These are phyloP conservation scores for Mythimna vitellina DNA, from an alignment of 2,888 invertebrate genomes.

Conservation along the genomic window DNA sequence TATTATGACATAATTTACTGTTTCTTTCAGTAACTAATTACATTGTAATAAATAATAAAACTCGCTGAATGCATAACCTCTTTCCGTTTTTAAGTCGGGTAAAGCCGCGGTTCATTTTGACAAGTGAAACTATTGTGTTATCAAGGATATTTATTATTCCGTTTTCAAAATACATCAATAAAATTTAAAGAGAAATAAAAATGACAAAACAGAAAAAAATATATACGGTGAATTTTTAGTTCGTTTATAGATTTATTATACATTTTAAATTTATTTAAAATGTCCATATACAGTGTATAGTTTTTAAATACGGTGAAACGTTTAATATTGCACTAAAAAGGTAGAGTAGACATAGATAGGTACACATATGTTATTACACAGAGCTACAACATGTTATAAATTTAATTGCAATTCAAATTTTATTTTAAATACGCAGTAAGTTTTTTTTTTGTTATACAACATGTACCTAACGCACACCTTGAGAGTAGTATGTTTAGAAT, in stretches of 20 bases:
- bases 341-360: background rate
- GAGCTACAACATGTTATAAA: background rate
- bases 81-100: background rate
- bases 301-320: background rate
- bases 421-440: too few species aligned
- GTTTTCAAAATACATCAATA: background rate
- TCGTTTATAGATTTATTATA: too few species aligned
- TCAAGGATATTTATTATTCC: too few species aligned
- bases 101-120: background rate
- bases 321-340: slow-evolving; percentile 12
- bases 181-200: background rate
- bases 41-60: background rate
- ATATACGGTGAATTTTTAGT: too few species aligned
- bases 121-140: background rate
- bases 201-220: background rate
- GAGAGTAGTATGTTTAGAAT: too few species aligned
- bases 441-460: too few species aligned
- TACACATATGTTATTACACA: too few species aligned
- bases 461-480: too few species aligned
- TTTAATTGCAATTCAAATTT: background rate
- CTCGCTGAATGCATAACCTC: background rate
- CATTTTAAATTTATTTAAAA: background rate
- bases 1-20: background rate
- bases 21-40: background rate
- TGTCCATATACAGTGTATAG: background rate